These are phyloP conservation scores for Prunella himalayana DNA, from an alignment of 2,113 vertebrate genomes.

Conservation along the genomic window DNA sequence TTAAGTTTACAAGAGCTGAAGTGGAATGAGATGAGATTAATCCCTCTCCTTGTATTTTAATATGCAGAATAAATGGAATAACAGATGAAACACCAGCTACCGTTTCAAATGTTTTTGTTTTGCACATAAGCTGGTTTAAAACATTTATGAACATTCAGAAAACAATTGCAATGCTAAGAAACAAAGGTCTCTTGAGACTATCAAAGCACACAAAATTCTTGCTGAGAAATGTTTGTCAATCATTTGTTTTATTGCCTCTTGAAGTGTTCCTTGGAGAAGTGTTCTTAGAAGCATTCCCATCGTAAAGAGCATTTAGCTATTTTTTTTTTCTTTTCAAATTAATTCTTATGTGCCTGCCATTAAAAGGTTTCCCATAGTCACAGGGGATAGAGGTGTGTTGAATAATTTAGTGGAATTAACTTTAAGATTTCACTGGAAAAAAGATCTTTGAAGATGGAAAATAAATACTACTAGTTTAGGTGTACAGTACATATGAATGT, in stretches of 20 bases:
- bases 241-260: not conserved
- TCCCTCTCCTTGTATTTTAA: not conserved
- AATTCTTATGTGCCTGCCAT: not conserved
- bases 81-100: not conserved
- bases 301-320: not conserved
- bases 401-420: not conserved
- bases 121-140: not conserved
- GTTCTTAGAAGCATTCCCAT: not conserved
- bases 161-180: not conserved
- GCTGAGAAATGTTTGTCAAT: not conserved
- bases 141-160: not conserved
- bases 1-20: not conserved
- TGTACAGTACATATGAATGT: not conserved
- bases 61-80: not conserved
- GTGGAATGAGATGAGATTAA: not conserved
- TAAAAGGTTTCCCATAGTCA: not conserved
- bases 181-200: not conserved
- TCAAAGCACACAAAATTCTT: not conserved
- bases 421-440: not conserved
- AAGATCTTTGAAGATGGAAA: not conserved
- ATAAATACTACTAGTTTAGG: not conserved
- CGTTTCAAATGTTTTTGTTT: not conserved
- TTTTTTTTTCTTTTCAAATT: not conserved
- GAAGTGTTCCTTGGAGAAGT: not conserved
- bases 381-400: not conserved